Conservation (phyloP, 2,113 vertebrate genomes). For the Tetraodon nigroviridis region DNA sequence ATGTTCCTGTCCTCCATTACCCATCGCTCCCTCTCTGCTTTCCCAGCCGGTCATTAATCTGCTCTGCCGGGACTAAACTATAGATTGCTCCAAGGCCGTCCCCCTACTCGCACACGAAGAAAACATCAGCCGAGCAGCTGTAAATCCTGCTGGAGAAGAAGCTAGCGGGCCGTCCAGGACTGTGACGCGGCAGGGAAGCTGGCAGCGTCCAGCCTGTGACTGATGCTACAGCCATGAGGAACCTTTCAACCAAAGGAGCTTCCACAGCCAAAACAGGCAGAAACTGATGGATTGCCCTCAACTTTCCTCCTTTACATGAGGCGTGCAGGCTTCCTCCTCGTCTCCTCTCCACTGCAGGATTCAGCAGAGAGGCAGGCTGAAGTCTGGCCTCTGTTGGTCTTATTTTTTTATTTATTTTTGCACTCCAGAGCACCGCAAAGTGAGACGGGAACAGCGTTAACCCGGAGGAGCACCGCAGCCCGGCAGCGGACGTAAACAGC, state of each 20-base stretch:
- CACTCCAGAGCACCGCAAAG: too few species aligned
- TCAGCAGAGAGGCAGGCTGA: slow-evolving; percentile 1
- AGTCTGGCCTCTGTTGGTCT: too few species aligned
- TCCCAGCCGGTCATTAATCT: slow-evolving; percentile 40
- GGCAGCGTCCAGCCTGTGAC: slow-evolving; percentile 29
- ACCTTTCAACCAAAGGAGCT: slow-evolving; percentile 61
- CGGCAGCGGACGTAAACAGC: slow-evolving; percentile 28
- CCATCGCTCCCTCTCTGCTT: slow-evolving; percentile 13
- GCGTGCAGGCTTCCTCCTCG: slow-evolving; percentile 5
- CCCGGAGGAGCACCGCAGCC: slow-evolving; percentile 7
- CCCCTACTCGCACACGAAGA: slow-evolving; percentile 24
- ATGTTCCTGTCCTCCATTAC: slow-evolving; percentile 10
- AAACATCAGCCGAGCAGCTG: slow-evolving; percentile 23
- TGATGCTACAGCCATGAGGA: slow-evolving; percentile 42
- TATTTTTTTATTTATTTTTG: too few species aligned
- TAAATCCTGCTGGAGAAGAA: slow-evolving; percentile 23
- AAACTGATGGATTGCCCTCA: slow-evolving; percentile 45
- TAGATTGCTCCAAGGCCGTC: slow-evolving; percentile 26
- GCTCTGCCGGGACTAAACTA: slow-evolving; percentile 10
- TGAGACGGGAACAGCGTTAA: slow-evolving; percentile 8
- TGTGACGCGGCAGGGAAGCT: slow-evolving; percentile 14
- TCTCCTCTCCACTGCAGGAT: neutral
- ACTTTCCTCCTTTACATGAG: slow-evolving; percentile 39
- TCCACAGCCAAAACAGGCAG: slow-evolving; percentile 26
- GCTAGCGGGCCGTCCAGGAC: slow-evolving; percentile 5